Evolutionary conservation across 92 coral and sea anemone species (phyloP), one percentile per base, ranked within the genome.

Genomic region (Epizoanthus scotinus): DNA sequence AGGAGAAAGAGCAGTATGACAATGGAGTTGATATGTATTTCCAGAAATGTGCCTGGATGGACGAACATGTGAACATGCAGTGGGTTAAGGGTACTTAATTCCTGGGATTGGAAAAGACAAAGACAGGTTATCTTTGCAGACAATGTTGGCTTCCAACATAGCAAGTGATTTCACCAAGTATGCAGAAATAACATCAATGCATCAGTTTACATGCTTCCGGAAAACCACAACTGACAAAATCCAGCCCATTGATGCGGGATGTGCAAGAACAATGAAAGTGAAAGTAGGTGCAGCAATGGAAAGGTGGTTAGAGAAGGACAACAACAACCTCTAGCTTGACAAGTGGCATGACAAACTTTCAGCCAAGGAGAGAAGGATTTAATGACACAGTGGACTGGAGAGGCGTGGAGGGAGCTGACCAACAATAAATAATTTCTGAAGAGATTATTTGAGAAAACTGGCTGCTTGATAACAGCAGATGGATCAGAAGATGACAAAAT

Each of bases 191-290:
- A 88, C 31, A 77, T 89, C 20, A 89, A 31, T 85, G 47, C 89
- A 15, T 27, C 85, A 25, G 86, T 89, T 36, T 86, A 86, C 73
- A 62, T 80, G 72, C 84, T 89, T 0, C 93, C 93, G 2, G 86
- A 70, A 63, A 89, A 89, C 73, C 90, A 89, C 49, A 82, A n/a
- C 87, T 4, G 92, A 88, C 67, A 85, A 88, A 47, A 64, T 88
- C 8, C 92, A 85, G 68, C 92, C 89, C 42, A 73, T 88, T 18
- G 89, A 89, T 82, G 89, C 89, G 25, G 92, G 89, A 21, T 81
- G 83, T 89, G 89, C 89, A 18, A 13, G 67, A 20, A 75, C 85
- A 81, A 61, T 82, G 83, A 89, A 89, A 56, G 79, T 52, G 8
- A 89, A 86, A 83, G 86, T 89, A 2, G 93, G 47, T 29, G 87